Percentiles rank a stretch among this genome's conserved stretches.
Conservation (phyloP, 2,113 vertebrate species). For the Ammodytes marinus region DNA sequence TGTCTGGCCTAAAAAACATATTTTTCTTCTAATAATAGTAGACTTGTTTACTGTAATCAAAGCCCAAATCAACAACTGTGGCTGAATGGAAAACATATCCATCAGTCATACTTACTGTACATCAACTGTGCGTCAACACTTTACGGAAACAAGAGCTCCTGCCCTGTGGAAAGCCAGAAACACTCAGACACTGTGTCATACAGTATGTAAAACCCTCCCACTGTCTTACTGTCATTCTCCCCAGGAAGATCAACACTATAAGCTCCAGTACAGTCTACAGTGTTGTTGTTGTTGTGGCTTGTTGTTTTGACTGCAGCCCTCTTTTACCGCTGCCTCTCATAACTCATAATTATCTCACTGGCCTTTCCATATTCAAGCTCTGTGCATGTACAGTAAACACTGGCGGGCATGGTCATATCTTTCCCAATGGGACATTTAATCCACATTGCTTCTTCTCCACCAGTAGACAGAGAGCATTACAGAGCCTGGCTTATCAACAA, state of each 20-base stretch:
- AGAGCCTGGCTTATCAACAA: neutral
- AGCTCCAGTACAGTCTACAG: constrained; percentile 34
- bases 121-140: constrained; percentile 1
- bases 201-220: constrained; percentile 34
- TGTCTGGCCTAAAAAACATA: neutral
- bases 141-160: neutral
- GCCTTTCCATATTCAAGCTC: constrained; percentile 34
- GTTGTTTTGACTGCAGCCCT: constrained; percentile 72
- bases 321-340: constrained; percentile 52
- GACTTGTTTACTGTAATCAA: neutral
- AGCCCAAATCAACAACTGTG: neutral
- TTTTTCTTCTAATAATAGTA: neutral
- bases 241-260: constrained; percentile 46
- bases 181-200: neutral
- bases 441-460: constrained; percentile 14
- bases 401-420: constrained; percentile 37
- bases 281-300: constrained; percentile 50
- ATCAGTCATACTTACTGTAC: constrained; percentile 8
- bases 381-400: constrained; percentile 33
- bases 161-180: constrained; percentile 5
- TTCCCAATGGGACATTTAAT: constrained; percentile 59
- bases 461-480: constrained; percentile 7
- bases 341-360: constrained; percentile 71
- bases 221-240: constrained; percentile 15
- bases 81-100: constrained; percentile 15